phyloP scores from a whole-genome alignment of 1,140 invertebrate genomes.

The Magallana angulata region DNA sequence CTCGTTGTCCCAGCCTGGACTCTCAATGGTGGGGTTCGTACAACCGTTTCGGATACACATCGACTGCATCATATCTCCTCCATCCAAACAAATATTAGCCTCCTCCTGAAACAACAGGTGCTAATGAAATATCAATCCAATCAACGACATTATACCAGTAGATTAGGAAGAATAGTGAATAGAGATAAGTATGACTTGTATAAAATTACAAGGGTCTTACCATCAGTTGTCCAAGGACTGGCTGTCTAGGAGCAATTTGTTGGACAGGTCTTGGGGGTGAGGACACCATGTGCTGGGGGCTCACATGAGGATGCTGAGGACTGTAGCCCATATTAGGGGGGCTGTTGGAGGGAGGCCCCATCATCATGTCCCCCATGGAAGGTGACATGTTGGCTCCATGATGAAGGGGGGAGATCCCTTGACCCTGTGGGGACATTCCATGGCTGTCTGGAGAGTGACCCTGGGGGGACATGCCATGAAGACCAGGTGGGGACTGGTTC shows the following conservation, averaged over 20 bases:
- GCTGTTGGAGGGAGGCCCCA: conserved; percentile 24
- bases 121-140: background rate
- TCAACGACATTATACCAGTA: background rate
- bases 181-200: background rate
- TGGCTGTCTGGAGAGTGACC: conserved; percentile 29
- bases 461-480: conserved; percentile 36
- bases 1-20: conserved; percentile 97
- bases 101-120: conserved; percentile 30
- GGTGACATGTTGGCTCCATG: conserved; percentile 46
- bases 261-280: conserved; percentile 29
- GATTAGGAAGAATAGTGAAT: background rate
- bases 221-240: conserved; percentile 47
- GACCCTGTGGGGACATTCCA: conserved; percentile 48
- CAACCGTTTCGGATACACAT: conserved; percentile 88
- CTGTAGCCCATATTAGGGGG: conserved; percentile 48
- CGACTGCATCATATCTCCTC: conserved; percentile 44
- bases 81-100: conserved; percentile 81
- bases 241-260: conserved; percentile 42
- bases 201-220: background rate
- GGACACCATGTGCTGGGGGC: conserved; percentile 27
- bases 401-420: conserved; percentile 38
- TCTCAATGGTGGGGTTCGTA: conserved; percentile 92
- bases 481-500: conserved; percentile 34
- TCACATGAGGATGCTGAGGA: conserved; percentile 32
- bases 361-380: conserved; percentile 45